These are phyloP conservation scores for Caenorhabditis parvicauda DNA, from an alignment of 2,888 invertebrate genomes.

Conservation along the genomic window DNA sequence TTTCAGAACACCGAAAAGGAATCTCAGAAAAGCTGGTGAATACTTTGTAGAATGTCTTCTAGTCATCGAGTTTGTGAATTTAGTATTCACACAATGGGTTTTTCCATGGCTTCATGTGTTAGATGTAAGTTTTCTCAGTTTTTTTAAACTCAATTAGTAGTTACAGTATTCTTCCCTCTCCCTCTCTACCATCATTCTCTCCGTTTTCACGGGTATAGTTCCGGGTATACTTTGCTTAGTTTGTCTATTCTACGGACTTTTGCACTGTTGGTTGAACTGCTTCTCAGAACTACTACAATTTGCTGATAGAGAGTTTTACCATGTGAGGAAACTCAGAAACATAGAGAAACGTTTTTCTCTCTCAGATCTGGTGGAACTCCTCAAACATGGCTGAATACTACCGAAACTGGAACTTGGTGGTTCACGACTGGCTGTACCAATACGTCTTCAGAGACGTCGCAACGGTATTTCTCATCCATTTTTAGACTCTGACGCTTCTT, in stretches of 20 bases:
- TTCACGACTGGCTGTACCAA: conserved; percentile 88
- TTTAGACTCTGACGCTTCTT: conserved; percentile 1
- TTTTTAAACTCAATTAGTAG: not conserved
- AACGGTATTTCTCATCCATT: not conserved
- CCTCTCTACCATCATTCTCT: conserved; percentile 26
- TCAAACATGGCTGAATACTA: conserved; percentile 80
- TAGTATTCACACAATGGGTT: conserved; percentile 77
- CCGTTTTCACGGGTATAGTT: conserved; percentile 69
- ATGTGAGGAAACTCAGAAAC: conserved; percentile 32
- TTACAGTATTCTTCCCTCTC: conserved; percentile 12
- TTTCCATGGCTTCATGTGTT: conserved; percentile 71
- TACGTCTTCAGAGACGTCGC: conserved; percentile 69
- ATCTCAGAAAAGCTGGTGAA: conserved; percentile 26
- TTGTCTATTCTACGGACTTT: conserved; percentile 79
- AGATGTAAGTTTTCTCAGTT: conserved; percentile 11
- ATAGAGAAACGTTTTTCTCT: not conserved
- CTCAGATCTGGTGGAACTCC: conserved; percentile 89
- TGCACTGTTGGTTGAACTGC: conserved; percentile 88
- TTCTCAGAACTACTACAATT: conserved; percentile 85
- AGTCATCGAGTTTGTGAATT: conserved; percentile 79
- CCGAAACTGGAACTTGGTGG: conserved; percentile 89
- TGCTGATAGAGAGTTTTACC: conserved; percentile 79
- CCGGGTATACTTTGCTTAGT: conserved; percentile 69
- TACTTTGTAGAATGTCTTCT: conserved; percentile 69
- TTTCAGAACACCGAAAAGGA: conserved; percentile 23